Evolutionary conservation across 2,888 invertebrate species (phyloP).

Genomic region (Drosophila multiciliata): DNA sequence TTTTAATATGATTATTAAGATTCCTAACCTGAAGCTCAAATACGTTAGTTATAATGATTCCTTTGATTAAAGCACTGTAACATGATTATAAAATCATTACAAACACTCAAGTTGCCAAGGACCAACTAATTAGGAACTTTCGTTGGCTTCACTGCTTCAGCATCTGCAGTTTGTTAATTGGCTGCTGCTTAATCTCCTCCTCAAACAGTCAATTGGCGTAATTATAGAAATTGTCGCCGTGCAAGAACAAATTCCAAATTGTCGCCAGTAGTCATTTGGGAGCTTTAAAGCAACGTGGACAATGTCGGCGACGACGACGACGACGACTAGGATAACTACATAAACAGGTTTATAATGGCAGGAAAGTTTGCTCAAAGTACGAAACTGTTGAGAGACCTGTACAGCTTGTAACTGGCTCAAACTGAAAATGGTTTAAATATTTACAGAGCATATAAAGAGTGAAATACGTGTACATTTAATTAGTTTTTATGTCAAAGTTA

Average conservation of each 20-base stretch:
- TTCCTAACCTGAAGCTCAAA: not conserved
- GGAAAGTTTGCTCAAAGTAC: slow-evolving; percentile 18
- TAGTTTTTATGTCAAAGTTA: slow-evolving; percentile 1
- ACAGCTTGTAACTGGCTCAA: not conserved
- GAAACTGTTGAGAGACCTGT: slow-evolving; percentile 28
- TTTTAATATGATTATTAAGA: not conserved
- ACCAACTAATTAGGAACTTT: slow-evolving; percentile 38
- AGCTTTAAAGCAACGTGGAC: slow-evolving; percentile 7
- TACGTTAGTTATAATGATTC: not conserved
- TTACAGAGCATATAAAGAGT: not conserved
- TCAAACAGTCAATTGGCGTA: slow-evolving; percentile 37
- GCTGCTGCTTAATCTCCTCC: slow-evolving; percentile 14
- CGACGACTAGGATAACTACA: slow-evolving; percentile 39
- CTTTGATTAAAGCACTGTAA: not conserved
- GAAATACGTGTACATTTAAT: slow-evolving; percentile 7
- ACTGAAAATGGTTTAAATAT: slow-evolving; percentile 15
- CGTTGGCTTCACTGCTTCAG: slow-evolving; percentile 15
- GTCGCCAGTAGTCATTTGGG: slow-evolving; percentile 45
- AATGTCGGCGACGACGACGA: not conserved
- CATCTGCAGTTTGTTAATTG: slow-evolving; percentile 13
- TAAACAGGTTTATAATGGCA: slow-evolving; percentile 26
- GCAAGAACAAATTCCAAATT: slow-evolving; percentile 16
- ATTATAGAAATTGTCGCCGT: slow-evolving; percentile 57
- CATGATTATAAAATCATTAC: not conserved
- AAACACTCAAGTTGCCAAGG: not conserved